phyloP scores from a whole-genome alignment of 2,113 vertebrate genomes.

The Malurus melanocephalus region DNA sequence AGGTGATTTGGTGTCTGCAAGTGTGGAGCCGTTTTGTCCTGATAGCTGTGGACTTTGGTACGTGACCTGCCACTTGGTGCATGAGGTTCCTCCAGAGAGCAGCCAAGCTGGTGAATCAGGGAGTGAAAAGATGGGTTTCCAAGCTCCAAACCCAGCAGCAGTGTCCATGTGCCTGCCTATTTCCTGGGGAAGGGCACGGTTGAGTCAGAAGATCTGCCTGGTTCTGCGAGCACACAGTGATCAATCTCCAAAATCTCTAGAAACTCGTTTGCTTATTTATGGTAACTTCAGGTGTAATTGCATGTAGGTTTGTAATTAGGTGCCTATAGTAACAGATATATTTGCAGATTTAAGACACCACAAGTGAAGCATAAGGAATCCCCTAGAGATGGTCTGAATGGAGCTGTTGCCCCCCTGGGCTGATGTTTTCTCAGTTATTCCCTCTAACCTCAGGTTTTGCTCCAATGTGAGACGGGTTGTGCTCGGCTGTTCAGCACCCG shows the following conservation, averaged over 20 bases:
- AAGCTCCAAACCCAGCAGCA: background rate
- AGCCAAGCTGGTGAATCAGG: background rate
- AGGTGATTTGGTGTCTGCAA: background rate
- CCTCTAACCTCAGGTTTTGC: background rate
- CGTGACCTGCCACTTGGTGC: background rate
- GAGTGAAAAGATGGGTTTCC: background rate
- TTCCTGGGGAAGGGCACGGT: background rate
- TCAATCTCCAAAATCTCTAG: background rate
- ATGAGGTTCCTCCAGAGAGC: background rate
- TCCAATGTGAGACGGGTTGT: rapidly evolving
- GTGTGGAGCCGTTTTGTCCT: background rate
- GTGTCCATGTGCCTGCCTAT: rapidly evolving
- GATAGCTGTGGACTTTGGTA: background rate
- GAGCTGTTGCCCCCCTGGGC: background rate
- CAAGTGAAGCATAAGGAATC: rapidly evolving
- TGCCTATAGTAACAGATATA: background rate
- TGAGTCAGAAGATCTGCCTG: background rate
- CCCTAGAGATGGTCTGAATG: background rate
- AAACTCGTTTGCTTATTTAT: background rate
- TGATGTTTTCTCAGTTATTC: background rate
- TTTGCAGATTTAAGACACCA: background rate
- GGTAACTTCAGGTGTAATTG: background rate
- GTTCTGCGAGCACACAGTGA: background rate
- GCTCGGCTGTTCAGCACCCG: background rate
- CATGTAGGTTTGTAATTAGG: background rate